Evolutionary conservation across 2,113 vertebrate genomes (phyloP).

Genomic region (Caloenas nicobarica): DNA sequence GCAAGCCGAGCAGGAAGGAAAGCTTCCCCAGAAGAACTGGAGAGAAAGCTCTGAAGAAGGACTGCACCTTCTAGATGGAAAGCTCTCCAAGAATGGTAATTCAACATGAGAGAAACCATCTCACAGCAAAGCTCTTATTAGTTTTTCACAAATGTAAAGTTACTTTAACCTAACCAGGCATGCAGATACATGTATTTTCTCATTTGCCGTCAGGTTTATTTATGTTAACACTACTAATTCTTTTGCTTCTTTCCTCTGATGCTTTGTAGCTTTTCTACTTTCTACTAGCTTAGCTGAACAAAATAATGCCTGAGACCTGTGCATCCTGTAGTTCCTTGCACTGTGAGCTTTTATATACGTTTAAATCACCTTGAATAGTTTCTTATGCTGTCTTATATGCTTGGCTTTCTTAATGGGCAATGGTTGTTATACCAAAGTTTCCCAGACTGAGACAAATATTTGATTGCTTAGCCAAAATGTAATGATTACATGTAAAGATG

Average conservation of each 20-base stretch:
- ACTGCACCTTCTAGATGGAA: background rate
- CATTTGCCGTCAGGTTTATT: background rate
- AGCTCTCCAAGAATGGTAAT: background rate
- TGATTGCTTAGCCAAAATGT: background rate
- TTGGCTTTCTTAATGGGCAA: background rate
- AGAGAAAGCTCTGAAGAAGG: background rate
- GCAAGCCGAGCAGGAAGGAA: background rate
- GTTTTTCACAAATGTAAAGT: background rate
- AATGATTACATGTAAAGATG: background rate
- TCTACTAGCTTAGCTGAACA: background rate
- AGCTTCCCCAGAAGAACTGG: background rate
- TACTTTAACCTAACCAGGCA: background rate
- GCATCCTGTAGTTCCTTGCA: background rate
- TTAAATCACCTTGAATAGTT: background rate
- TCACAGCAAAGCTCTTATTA: background rate
- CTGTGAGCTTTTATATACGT: background rate
- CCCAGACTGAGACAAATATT: background rate
- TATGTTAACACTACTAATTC: background rate
- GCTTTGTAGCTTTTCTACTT: background rate
- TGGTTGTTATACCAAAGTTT: background rate
- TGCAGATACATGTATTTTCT: background rate
- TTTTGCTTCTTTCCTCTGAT: background rate
- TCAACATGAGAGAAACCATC: background rate
- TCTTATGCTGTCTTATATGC: fast-evolving
- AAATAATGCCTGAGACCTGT: background rate